Evolutionary conservation across 2,797 vertebrate genomes (phyloP), one percentile per base, ranked within the genome.

Genomic region (Lacerta bilineata): DNA sequence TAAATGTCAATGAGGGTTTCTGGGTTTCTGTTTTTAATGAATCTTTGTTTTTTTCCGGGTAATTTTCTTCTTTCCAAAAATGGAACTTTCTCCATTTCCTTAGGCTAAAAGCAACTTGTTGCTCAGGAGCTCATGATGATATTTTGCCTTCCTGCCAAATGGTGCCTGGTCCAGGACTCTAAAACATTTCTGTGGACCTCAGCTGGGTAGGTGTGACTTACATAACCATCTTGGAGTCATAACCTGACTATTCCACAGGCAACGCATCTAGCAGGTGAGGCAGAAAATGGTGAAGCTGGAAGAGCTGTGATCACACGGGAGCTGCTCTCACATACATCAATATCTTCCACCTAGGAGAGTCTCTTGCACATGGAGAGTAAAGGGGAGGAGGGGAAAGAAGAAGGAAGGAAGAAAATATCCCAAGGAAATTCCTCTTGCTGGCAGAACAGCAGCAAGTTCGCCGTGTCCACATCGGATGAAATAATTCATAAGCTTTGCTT

Each of bases 401-500:
- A 18, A 36, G 33, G 17, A 18, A 20, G 7, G 9, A 66, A 15
- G 43, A 20, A 66, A 66, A 29, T 66, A 82, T 15, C 29, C 55
- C 15, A 80, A 29, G 20, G 36, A 85, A 84, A 74, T 18, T 33
- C 87, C 75, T 64, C 20, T 64, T 1, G 0, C 81, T 36, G 80
- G 39, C 46, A 80, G 43, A 88, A 86, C 3, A 18, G 79, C 90
- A 90, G 88, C 90, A 90, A 87, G 92, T 93, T 90, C 91, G 93
- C 88, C 92, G 85, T 91, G 93, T 93, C 89, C 94, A 89, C 75
- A 91, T 74, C 90, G 92, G 92, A 94, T 89, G 90, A 93, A 95
- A 94, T 93, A 94, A 95, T 95, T 95, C 90, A 94, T 94, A 95
- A 93, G 85, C 91, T 93, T 91, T 0, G 0, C 83, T 94, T 94